Evolutionary conservation across 2,888 invertebrate genomes (phyloP).

Genomic region (Phaonia tiefii): DNA sequence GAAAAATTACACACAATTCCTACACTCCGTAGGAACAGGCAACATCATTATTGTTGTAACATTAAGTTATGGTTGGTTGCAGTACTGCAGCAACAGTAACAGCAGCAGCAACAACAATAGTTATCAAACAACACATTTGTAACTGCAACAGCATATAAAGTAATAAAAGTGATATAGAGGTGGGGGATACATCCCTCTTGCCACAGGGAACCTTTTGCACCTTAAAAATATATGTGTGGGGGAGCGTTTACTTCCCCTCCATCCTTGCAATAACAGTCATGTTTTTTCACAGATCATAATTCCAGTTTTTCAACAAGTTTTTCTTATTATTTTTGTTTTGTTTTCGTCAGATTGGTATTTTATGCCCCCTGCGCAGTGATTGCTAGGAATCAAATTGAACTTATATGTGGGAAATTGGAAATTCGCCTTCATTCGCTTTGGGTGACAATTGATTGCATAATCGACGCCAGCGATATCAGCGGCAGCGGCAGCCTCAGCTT

Average conservation of each 20-base stretch:
- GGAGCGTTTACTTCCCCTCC: background rate
- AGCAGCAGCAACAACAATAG: background rate
- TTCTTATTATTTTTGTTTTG: background rate
- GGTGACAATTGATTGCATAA: constrained; percentile 67
- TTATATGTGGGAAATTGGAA: constrained; percentile 23
- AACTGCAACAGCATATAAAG: background rate
- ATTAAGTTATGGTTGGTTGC: constrained; percentile 16
- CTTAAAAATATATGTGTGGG: too few relatives aligned
- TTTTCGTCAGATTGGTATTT: background rate
- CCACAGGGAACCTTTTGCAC: too few relatives aligned
- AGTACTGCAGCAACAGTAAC: too few relatives aligned
- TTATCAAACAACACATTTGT: too few relatives aligned
- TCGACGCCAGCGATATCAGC: constrained; percentile 3
- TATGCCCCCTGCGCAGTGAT: background rate
- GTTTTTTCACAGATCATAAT: constrained; percentile 15
- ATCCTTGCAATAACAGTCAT: too few relatives aligned
- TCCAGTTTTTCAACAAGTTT: constrained; percentile 29
- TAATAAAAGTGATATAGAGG: background rate
- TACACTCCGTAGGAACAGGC: background rate
- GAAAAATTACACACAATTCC: too few relatives aligned
- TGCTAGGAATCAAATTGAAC: background rate
- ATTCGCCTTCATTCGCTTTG: constrained; percentile 50
- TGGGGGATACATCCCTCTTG: background rate
- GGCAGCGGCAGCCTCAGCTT: background rate
- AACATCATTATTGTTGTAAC: constrained; percentile 12